Evolutionary conservation across 2,113 vertebrate genomes (phyloP).

Genomic region (Scomber scombrus): DNA sequence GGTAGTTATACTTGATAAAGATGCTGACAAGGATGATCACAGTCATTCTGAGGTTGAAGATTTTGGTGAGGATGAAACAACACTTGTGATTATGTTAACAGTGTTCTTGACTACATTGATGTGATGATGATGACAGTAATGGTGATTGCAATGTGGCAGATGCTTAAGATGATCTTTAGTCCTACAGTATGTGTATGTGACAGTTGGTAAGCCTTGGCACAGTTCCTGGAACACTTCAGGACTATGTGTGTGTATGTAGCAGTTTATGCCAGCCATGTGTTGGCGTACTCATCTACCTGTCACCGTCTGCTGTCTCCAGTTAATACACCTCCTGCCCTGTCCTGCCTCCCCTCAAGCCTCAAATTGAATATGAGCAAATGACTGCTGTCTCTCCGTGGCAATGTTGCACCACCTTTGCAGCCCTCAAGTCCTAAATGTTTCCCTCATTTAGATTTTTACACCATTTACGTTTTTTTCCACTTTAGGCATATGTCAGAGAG

Average conservation of each 20-base stretch:
- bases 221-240: slow-evolving; percentile 48
- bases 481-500: background rate
- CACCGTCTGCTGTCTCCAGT: slow-evolving; percentile 67
- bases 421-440: background rate
- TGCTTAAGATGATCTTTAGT: slow-evolving; percentile 33
- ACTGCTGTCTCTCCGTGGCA: slow-evolving; percentile 37
- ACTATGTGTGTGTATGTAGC: slow-evolving; percentile 23
- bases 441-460: background rate
- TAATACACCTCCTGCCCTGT: slow-evolving; percentile 66
- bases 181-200: slow-evolving; percentile 58
- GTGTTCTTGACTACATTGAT: background rate
- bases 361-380: slow-evolving; percentile 74
- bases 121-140: slow-evolving; percentile 24
- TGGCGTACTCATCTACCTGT: slow-evolving; percentile 10
- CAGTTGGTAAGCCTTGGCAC: slow-evolving; percentile 73
- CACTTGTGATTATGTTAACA: background rate
- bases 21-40: background rate
- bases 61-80: slow-evolving; percentile 11
- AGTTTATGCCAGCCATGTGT: background rate
- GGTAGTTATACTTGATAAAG: no score
- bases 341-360: slow-evolving; percentile 58
- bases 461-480: background rate
- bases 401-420: slow-evolving; percentile 32
- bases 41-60: background rate
- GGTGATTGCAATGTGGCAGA: slow-evolving; percentile 7